Percentiles rank a stretch among this genome's conserved stretches.
Conservation (phyloP, 2,797 vertebrate genomes). For the Netta rufina region DNA sequence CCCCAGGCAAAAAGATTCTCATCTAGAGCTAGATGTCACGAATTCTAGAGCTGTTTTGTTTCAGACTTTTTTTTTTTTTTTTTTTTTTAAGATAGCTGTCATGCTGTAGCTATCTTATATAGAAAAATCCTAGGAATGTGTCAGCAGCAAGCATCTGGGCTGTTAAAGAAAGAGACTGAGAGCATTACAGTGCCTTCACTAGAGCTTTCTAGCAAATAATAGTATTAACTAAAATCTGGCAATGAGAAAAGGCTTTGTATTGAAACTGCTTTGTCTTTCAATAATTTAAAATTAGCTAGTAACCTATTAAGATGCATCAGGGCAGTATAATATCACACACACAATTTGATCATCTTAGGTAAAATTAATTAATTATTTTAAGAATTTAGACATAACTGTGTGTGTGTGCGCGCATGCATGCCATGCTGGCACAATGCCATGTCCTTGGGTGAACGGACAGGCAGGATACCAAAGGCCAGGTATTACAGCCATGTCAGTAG, state of each 20-base stretch:
- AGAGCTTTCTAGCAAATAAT: neutral
- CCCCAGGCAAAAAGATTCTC: neutral
- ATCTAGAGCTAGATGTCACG: neutral
- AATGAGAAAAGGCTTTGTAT: neutral
- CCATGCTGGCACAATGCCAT: neutral
- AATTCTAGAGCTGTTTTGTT: slow-evolving; percentile 22
- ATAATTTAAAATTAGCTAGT: neutral
- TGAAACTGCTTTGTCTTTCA: neutral
- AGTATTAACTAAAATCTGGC: neutral
- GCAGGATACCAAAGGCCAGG: slow-evolving; percentile 27
- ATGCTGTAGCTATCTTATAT: slow-evolving; percentile 13
- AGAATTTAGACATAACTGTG: neutral
- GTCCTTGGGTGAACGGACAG: neutral
- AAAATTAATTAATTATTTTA: slow-evolving; percentile 23
- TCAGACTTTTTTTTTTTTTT: neutral
- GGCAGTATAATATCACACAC: neutral
- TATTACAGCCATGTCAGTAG: neutral
- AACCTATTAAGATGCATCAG: neutral
- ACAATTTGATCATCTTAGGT: neutral
- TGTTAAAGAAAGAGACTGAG: slow-evolving; percentile 22
- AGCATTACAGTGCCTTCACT: neutral
- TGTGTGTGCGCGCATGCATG: neutral
- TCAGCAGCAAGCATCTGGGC: slow-evolving; percentile 47
- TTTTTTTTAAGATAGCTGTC: slow-evolving; percentile 2
- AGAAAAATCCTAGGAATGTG: slow-evolving; percentile 20